Percentiles rank a stretch among this genome's conserved stretches.
These are phyloP conservation scores for Mycogona germanica DNA, from an alignment of 2,888 invertebrate genomes.

Conservation along the genomic window DNA sequence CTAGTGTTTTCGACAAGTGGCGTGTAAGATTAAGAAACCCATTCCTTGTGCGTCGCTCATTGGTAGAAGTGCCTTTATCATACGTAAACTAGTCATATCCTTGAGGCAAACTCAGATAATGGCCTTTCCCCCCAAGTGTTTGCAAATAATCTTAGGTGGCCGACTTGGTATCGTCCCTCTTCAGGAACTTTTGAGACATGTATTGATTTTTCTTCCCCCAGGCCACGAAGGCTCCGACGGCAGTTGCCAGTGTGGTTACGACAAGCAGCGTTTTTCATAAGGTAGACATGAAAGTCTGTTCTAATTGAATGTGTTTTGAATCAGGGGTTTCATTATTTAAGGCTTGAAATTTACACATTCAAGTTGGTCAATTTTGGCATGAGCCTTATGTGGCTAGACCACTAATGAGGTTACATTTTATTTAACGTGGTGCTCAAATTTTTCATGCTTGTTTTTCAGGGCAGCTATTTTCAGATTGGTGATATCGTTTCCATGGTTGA, in stretches of 20 bases:
- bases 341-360: not conserved
- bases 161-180: no score
- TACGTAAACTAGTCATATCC: no score
- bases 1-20: not conserved
- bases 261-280: constrained; percentile 66
- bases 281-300: constrained; percentile 34
- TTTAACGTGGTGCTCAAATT: no score
- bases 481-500: constrained; percentile 81
- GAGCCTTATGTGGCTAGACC: not conserved
- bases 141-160: no score
- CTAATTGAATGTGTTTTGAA: no score
- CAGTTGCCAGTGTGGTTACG: constrained; percentile 68
- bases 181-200: no score
- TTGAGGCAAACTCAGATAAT: no score
- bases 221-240: constrained; percentile 66
- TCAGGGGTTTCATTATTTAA: constrained; percentile 1
- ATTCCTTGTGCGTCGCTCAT: no score
- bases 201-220: constrained; percentile 28
- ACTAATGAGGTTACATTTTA: not conserved
- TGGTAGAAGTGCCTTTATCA: no score
- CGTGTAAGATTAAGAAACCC: not conserved
- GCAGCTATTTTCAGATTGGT: constrained; percentile 67
- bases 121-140: no score
- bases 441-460: constrained; percentile 29
- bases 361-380: not conserved